Base-by-base conservation (phyloP, 2,113 vertebrate genomes). In the Hipposideros armiger region DNA sequence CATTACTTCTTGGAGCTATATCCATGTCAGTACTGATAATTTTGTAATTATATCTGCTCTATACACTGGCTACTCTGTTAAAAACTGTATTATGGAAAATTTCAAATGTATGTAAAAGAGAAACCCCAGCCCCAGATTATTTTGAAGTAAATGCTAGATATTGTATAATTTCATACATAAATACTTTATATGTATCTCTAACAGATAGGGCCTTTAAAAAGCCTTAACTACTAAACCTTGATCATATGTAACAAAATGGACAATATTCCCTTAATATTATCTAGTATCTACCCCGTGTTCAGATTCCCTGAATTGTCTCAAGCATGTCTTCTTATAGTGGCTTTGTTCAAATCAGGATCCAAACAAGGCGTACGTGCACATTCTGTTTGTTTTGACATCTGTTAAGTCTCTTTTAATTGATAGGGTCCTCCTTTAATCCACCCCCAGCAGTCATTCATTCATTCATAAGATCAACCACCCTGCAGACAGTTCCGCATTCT, bases 71-170 rank as follows among this genome's bases (percentile, higher is more conserved):
- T 93, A 73, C 47, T 89, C n/a, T 91, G 69, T 88, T 90, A 83
- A 95, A 92, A 92, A 66, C 3, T 36, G 2, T 85, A 72, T 94
- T 94, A 58, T 42, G 4, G 47, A 87, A 72, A 73, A 62, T 15
- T 92, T 92, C 36, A 92, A 47, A 62, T 90, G 40, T 90, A 70
- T 90, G 42, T 70, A 64, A 89, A 95, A 77, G 22, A 81, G 42
- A 66, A 85, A 22, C 62, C 32, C 40, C 16, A 66, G 45, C 9
- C 45, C n/a, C 42, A 74, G 36, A 78, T 94, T 73, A 78, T 90
- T 95, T 82, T 96, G 62, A 86, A 54, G 64, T 28, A 78, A 83
- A 40, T 91, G 7, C 17, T 45, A 58, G 26, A 30, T 94, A 64
- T 36, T 77, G 67, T 72, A 26, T 87, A 90, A 66, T 90, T 82